These are phyloP conservation scores for Albula goreensis DNA, from an alignment of 2,113 vertebrate genomes.

Conservation along the genomic window DNA sequence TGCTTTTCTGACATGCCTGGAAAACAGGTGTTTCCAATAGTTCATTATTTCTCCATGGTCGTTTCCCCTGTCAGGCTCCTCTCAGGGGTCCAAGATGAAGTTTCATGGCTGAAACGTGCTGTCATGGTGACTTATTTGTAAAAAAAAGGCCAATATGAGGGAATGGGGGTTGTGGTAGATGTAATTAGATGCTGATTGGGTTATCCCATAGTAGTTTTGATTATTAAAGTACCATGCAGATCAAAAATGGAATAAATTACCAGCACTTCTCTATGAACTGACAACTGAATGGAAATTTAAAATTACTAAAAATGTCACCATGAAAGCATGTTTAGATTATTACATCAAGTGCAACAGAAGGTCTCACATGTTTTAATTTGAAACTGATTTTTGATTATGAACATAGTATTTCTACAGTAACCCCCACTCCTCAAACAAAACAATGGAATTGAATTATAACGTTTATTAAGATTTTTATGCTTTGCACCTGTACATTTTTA, in stretches of 20 bases:
- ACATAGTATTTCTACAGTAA: background rate
- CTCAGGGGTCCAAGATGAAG: conserved; percentile 71
- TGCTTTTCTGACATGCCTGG: conserved; percentile 44
- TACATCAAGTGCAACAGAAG: background rate
- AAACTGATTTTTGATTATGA: no score
- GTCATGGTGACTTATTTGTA: background rate
- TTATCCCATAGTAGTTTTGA: conserved; percentile 48
- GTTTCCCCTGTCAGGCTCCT: conserved; percentile 47
- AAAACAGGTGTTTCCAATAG: conserved; percentile 77
- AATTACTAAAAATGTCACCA: background rate
- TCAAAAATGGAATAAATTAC: conserved; percentile 39
- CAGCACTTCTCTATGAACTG: conserved; percentile 27
- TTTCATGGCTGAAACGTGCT: conserved; percentile 58
- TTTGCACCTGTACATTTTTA: conserved; percentile 93
- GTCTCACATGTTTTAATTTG: background rate
- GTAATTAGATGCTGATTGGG: conserved; percentile 73
- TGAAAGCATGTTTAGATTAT: background rate
- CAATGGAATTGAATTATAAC: conserved; percentile 65
- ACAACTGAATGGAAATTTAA: background rate
- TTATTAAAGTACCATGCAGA: conserved; percentile 45
- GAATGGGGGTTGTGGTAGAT: conserved; percentile 47
- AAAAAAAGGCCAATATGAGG: conserved; percentile 47
- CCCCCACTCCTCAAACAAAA: conserved; percentile 16
- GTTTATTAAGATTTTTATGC: conserved; percentile 93
- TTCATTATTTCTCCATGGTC: conserved; percentile 53